Percentiles rank a stretch among this genome's conserved stretches.
These are phyloP conservation scores for Sturnus vulgaris DNA, from an alignment of 2,113 vertebrate genomes.

Conservation along the genomic window DNA sequence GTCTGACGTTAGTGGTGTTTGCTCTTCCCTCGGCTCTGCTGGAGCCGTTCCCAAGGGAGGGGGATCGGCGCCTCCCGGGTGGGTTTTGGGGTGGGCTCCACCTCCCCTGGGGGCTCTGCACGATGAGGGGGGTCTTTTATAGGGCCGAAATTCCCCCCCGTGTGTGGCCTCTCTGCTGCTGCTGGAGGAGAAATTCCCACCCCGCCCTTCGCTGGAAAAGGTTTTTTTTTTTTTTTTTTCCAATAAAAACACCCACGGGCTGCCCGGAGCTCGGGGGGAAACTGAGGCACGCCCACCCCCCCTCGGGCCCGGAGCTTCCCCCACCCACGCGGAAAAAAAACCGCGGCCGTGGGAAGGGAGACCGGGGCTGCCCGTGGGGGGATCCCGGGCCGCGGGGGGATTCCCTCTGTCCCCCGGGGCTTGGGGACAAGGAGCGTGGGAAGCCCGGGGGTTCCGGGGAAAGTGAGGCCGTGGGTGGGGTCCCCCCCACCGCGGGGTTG, in stretches of 20 bases:
- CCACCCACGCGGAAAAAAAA: neutral
- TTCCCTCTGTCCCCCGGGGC: too few species aligned
- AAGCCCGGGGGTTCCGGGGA: neutral
- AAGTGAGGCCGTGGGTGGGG: neutral
- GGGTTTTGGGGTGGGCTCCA: neutral
- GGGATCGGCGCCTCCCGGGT: fast-evolving
- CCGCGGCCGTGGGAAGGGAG: neutral
- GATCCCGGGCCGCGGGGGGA: neutral
- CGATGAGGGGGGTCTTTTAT: too few species aligned
- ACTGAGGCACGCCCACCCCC: neutral
- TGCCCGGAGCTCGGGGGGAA: neutral
- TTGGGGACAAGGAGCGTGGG: fast-evolving
- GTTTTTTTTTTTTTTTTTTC: neutral
- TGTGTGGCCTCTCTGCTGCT: neutral
- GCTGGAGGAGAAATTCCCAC: neutral
- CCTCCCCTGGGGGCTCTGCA: neutral
- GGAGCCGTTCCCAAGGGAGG: neutral
- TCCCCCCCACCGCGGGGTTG: too few species aligned
- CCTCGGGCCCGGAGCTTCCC: neutral
- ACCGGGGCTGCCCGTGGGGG: too few species aligned
- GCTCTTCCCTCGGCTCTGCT: neutral
- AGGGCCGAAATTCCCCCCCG: neutral
- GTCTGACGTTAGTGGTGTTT: neutral
- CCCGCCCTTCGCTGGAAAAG: neutral
- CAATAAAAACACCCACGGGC: neutral